Conservation (phyloP, 2,113 vertebrate species). For the Cygnus buccinator region DNA sequence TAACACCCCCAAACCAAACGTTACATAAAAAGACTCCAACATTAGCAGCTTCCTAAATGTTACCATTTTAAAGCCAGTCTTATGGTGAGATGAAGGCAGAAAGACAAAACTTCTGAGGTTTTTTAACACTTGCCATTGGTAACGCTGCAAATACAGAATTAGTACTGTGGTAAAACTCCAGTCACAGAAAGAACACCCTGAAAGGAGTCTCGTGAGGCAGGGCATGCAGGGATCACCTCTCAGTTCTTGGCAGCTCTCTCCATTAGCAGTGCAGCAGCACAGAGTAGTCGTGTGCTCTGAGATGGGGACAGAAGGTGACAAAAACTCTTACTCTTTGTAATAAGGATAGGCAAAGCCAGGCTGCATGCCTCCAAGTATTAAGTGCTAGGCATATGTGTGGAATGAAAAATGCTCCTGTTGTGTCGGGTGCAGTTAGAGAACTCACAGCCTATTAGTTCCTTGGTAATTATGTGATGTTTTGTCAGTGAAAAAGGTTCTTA, state of each 20-base stretch:
- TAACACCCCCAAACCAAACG: neutral
- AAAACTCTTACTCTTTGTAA: neutral
- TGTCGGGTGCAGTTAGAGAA: neutral
- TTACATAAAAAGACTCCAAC: neutral
- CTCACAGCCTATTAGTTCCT: neutral
- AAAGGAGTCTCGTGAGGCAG: neutral
- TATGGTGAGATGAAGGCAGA: neutral
- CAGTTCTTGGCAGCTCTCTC: neutral
- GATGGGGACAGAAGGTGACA: neutral
- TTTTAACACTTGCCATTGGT: neutral
- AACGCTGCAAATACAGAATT: neutral
- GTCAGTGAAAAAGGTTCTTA: neutral
- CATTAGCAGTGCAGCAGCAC: neutral
- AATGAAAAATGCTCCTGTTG: neutral
- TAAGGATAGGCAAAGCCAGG: neutral
- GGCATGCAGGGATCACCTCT: neutral
- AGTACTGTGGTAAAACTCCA: neutral
- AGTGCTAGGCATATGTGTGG: neutral
- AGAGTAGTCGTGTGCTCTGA: fast-evolving
- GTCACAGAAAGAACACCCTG: neutral
- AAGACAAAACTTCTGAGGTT: neutral
- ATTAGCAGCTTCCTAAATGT: neutral
- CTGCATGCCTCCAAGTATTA: neutral
- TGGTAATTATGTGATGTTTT: neutral
- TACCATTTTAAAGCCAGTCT: neutral